These are phyloP conservation scores for Noctua janthina DNA, from an alignment of 2,888 invertebrate species.

Conservation along the genomic window DNA sequence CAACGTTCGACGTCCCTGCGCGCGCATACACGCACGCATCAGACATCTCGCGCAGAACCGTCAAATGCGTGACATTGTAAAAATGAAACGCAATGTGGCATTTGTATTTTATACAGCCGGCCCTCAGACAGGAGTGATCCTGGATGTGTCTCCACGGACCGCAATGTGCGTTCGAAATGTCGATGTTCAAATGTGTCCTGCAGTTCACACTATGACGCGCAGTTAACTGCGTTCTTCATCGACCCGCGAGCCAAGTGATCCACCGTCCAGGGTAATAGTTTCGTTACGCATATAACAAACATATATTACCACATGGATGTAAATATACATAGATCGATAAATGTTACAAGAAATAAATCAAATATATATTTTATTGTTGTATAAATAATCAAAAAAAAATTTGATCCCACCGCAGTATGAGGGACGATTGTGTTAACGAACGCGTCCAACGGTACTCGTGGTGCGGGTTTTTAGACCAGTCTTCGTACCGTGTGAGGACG, in stretches of 20 bases:
- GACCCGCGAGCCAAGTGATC: conserved; percentile 91
- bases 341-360: background rate
- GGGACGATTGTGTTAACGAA: conserved; percentile 5
- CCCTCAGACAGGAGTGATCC: conserved; percentile 88
- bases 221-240: conserved; percentile 90
- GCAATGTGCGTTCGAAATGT: conserved; percentile 91
- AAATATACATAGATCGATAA: too few relatives aligned
- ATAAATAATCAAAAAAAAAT: too few relatives aligned
- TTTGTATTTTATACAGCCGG: conserved; percentile 69
- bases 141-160: conserved; percentile 83
- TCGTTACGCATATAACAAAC: conserved; percentile 38
- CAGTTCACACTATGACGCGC: conserved; percentile 86
- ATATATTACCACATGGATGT: too few relatives aligned
- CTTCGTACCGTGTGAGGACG: background rate
- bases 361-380: too few relatives aligned
- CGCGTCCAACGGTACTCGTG: conserved; percentile 14
- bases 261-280: conserved; percentile 85
- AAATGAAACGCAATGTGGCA: conserved; percentile 58
- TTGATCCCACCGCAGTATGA: background rate
- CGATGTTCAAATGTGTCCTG: conserved; percentile 88
- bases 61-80: too few relatives aligned
- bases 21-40: too few relatives aligned
- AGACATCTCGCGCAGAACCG: too few relatives aligned
- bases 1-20: too few relatives aligned
- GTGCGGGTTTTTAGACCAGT: conserved; percentile 7